Evolutionary conservation across 2,113 vertebrate genomes (phyloP).

Genomic region (Heloderma charlesbogerti): DNA sequence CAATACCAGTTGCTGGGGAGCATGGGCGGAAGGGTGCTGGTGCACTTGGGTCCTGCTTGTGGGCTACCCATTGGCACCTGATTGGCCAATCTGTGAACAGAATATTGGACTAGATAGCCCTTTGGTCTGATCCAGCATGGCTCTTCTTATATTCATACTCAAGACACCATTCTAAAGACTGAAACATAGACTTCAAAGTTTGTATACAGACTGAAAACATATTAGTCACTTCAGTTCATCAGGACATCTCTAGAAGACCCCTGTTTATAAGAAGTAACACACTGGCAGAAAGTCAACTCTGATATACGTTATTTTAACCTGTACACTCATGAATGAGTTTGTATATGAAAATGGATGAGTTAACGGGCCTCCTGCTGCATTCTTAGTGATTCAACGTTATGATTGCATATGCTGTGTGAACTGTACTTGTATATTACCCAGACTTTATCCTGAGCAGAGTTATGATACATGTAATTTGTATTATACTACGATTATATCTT

Average conservation of each 20-base stretch:
- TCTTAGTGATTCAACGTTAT: not conserved
- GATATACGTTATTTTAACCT: not conserved
- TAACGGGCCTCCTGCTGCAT: not conserved
- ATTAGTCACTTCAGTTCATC: not conserved
- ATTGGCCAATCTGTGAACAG: too few relatives aligned
- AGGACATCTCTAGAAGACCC: not conserved
- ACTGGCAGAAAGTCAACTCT: not conserved
- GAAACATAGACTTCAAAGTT: too few relatives aligned
- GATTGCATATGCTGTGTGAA: not conserved
- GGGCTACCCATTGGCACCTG: too few relatives aligned
- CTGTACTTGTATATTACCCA: not conserved
- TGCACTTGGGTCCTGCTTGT: too few relatives aligned
- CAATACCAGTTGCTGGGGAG: too few relatives aligned
- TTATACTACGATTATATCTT: not conserved
- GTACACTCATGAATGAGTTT: not conserved
- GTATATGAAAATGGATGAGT: not conserved
- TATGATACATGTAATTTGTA: not conserved
- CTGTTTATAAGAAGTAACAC: not conserved
- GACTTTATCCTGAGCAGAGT: not conserved
- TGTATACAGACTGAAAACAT: too few relatives aligned
- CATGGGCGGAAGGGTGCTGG: too few relatives aligned
- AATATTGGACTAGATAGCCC: too few relatives aligned
- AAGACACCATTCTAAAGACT: too few relatives aligned
- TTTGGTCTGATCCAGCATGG: too few relatives aligned
- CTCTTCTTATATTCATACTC: too few relatives aligned